Evolutionary conservation across 2,113 vertebrate genomes (phyloP).

Genomic region (Ammodytes marinus): DNA sequence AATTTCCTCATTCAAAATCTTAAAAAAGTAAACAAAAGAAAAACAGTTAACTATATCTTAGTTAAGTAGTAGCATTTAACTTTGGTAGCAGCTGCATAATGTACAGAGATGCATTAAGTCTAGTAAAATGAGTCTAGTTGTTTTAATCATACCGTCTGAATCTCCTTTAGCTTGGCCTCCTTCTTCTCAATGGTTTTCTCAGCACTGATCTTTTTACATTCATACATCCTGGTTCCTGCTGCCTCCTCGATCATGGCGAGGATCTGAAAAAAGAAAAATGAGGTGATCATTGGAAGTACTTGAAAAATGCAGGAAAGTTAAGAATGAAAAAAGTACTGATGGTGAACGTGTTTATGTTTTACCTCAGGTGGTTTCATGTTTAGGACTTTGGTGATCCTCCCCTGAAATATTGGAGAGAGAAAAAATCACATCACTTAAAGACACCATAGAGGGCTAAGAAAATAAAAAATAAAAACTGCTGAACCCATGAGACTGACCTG

Average conservation of each 20-base stretch:
- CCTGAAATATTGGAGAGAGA: slow-evolving; percentile 82
- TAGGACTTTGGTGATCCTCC: slow-evolving; percentile 96
- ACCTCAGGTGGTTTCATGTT: slow-evolving; percentile 99
- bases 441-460: background rate
- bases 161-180: slow-evolving; percentile 92
- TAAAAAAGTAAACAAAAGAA: slow-evolving; percentile 40
- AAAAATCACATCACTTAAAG: background rate
- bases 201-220: slow-evolving; percentile 91
- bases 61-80: no score
- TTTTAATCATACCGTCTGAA: slow-evolving; percentile 86
- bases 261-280: slow-evolving; percentile 83
- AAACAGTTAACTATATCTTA: background rate
- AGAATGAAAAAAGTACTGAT: background rate
- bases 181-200: slow-evolving; percentile 98
- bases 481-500: slow-evolving; percentile 86
- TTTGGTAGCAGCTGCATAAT: background rate
- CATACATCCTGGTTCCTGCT: slow-evolving; percentile 97
- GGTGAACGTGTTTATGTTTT: slow-evolving; percentile 53
- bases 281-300: background rate
- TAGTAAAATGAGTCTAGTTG: background rate
- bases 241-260: slow-evolving; percentile 97
- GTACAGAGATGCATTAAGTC: background rate
- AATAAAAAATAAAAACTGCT: background rate
- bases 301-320: background rate
- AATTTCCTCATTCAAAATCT: slow-evolving; percentile 96